Conservation (phyloP, 2,797 vertebrate genomes). For the Helarctos malayanus region DNA sequence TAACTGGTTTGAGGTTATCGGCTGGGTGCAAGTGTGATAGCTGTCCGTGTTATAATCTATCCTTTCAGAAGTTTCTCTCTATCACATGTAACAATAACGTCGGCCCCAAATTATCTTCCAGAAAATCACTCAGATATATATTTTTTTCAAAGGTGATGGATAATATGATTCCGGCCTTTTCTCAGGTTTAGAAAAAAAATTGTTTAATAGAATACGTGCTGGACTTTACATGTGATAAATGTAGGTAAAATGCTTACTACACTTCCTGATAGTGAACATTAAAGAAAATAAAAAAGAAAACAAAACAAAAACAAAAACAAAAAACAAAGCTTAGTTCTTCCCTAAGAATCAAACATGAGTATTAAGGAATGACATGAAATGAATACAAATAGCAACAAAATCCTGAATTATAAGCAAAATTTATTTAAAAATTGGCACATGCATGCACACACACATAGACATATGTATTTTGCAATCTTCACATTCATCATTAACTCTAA, state of each 20-base stretch:
- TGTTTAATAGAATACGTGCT: background rate
- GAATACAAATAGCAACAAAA: background rate
- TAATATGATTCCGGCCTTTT: background rate
- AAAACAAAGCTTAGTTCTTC: background rate
- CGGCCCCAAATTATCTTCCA: background rate
- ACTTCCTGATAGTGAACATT: background rate
- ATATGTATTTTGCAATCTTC: background rate
- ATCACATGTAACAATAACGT: background rate
- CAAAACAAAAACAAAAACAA: background rate
- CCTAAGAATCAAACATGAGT: background rate
- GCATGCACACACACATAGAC: rapidly evolving
- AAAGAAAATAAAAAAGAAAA: background rate
- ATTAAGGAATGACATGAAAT: background rate
- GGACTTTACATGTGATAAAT: background rate
- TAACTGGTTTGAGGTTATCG: background rate
- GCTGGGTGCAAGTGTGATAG: background rate
- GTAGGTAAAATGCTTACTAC: background rate
- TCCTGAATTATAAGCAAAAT: background rate
- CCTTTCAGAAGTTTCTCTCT: background rate
- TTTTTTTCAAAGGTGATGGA: background rate
- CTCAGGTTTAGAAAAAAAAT: background rate
- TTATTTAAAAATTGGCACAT: background rate
- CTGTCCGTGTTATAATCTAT: background rate
- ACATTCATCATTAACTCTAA: background rate
- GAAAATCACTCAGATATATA: background rate